These are phyloP conservation scores for Theristicus caerulescens DNA, from an alignment of 2,113 vertebrate species.

Conservation along the genomic window DNA sequence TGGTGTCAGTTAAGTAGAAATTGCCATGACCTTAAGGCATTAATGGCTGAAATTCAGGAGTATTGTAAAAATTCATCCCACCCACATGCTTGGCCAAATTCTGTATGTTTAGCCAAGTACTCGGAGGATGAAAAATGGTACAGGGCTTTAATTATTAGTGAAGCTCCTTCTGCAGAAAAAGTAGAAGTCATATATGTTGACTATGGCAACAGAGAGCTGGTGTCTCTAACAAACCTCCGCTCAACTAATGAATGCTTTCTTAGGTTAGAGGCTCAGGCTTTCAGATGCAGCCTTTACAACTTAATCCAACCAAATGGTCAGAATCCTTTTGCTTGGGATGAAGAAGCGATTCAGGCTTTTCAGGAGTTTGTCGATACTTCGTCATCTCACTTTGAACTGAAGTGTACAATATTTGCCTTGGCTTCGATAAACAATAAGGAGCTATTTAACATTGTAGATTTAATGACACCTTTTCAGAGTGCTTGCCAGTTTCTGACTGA, in stretches of 20 bases:
- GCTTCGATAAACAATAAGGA: slow-evolving; percentile 78
- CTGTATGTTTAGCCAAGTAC: slow-evolving; percentile 83
- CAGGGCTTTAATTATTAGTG: slow-evolving; percentile 83
- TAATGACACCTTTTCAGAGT: slow-evolving; percentile 90
- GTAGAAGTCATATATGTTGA: slow-evolving; percentile 87
- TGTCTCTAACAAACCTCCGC: slow-evolving; percentile 78
- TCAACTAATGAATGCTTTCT: slow-evolving; percentile 78
- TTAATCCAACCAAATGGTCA: slow-evolving; percentile 75
- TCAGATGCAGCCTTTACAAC: slow-evolving; percentile 91
- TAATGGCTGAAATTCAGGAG: slow-evolving; percentile 87
- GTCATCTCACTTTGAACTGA: slow-evolving; percentile 72
- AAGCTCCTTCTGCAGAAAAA: slow-evolving; percentile 42
- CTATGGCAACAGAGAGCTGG: slow-evolving; percentile 81
- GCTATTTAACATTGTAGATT: slow-evolving; percentile 86
- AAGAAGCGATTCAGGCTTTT: slow-evolving; percentile 76
- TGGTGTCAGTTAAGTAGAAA: slow-evolving; percentile 88
- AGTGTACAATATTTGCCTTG: slow-evolving; percentile 89
- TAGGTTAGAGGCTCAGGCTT: slow-evolving; percentile 83
- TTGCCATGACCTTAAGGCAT: slow-evolving; percentile 61
- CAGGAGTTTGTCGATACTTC: slow-evolving; percentile 78
- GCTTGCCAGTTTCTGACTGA: slow-evolving; percentile 78
- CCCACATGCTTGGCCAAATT: slow-evolving; percentile 64
- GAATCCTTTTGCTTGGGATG: slow-evolving; percentile 81
- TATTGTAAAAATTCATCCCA: slow-evolving; percentile 73
- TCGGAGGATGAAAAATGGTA: slow-evolving; percentile 83